phyloP scores from a whole-genome alignment of 2,888 invertebrate genomes.

The Thereva unica region DNA sequence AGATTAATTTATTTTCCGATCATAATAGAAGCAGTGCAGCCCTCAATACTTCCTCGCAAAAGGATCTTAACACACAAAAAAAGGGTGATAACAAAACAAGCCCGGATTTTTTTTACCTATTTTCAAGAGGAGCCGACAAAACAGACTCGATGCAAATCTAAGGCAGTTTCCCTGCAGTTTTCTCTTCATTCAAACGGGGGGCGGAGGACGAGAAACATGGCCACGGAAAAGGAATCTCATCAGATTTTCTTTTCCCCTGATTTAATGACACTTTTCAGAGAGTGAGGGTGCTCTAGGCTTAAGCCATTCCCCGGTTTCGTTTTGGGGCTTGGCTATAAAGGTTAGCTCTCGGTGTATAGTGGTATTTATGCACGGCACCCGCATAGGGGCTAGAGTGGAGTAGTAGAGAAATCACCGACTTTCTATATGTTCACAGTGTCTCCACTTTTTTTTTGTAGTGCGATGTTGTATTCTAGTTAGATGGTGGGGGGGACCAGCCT shows the following conservation, averaged over 20 bases:
- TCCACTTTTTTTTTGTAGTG: too few species aligned
- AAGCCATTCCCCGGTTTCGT: neutral
- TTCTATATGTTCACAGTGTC: too few species aligned
- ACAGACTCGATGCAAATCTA: conserved; percentile 28
- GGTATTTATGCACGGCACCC: too few species aligned
- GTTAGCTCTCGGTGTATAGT: too few species aligned
- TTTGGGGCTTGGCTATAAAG: too few species aligned
- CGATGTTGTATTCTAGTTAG: too few species aligned
- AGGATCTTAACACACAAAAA: conserved; percentile 1
- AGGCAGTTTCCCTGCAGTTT: conserved; percentile 22
- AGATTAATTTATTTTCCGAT: conserved; percentile 15
- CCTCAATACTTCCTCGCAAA: conserved; percentile 1
- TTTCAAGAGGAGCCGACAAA: conserved; percentile 17
- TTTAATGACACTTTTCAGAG: conserved; percentile 29
- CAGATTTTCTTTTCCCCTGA: conserved; percentile 30
- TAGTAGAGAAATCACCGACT: too few species aligned
- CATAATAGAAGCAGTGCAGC: neutral
- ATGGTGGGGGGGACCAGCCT: too few species aligned
- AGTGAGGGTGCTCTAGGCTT: conserved; percentile 25
- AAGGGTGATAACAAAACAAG: conserved; percentile 7
- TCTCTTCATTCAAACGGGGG: conserved; percentile 1
- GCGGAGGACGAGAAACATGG: conserved; percentile 27
- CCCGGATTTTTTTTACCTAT: conserved; percentile 5
- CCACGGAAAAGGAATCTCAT: conserved; percentile 30
- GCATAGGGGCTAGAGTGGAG: too few species aligned